A percentile compares a stretch with the other conserved stretches of the same genome.
phyloP scores from a whole-genome alignment of 2,888 invertebrate genomes.

The Allygus modestus region DNA sequence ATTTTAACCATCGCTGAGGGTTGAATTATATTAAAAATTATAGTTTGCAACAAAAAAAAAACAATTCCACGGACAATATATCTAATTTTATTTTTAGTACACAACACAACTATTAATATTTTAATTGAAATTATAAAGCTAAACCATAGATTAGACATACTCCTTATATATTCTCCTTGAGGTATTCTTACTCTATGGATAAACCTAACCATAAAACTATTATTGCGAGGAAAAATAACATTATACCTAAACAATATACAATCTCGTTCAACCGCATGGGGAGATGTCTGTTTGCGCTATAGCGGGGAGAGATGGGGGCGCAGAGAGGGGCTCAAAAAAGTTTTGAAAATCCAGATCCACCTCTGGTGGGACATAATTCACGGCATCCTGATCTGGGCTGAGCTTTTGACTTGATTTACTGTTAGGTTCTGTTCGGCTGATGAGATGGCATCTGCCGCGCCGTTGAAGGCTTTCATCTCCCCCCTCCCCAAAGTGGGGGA shows the following conservation, averaged over 20 bases:
- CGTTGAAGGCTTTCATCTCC: conserved; percentile 45
- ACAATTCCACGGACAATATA: no score
- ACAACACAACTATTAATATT: no score
- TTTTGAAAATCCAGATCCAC: conserved; percentile 64
- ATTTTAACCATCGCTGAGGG: no score
- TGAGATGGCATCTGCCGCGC: conserved; percentile 62
- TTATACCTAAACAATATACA: background rate
- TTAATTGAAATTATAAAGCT: no score
- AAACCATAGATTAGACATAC: no score
- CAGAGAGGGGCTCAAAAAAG: conserved; percentile 55
- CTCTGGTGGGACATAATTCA: conserved; percentile 62
- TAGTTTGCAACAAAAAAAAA: no score
- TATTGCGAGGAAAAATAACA: background rate
- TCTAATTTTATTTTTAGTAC: no score
- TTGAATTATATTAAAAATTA: no score
- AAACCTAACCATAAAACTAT: no score
- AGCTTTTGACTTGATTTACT: conserved; percentile 62
- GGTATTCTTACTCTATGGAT: no score
- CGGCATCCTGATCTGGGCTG: conserved; percentile 54
- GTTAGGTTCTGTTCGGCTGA: conserved; percentile 62
- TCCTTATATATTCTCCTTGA: no score
- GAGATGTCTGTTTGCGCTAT: conserved; percentile 1
- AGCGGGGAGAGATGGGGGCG: conserved; percentile 1
- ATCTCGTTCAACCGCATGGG: background rate
- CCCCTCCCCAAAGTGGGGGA: background rate